These are phyloP conservation scores for Bombylius major DNA, from an alignment of 2,888 invertebrate genomes.

Conservation along the genomic window DNA sequence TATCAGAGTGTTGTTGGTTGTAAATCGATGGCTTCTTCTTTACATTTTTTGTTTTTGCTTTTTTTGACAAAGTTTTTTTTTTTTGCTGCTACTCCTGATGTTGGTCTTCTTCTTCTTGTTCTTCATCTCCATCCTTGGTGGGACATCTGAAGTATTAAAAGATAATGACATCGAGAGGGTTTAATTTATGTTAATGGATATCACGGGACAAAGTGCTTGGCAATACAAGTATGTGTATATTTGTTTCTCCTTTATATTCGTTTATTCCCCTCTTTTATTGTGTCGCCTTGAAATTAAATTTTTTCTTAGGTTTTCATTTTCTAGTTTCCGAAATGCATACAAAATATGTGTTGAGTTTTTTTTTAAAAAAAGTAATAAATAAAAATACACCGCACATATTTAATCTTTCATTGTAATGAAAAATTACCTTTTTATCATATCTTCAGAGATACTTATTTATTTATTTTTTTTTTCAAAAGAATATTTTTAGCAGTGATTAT, in stretches of 20 bases:
- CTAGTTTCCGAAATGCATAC: too few species aligned
- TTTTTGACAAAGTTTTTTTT: too few species aligned
- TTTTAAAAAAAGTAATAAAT: too few species aligned
- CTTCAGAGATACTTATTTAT: not conserved
- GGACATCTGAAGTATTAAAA: not conserved
- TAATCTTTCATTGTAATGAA: not conserved
- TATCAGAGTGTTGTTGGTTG: not conserved
- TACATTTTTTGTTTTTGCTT: too few species aligned
- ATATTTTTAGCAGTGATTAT: not conserved
- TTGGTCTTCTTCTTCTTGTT: too few species aligned
- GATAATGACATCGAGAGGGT: not conserved
- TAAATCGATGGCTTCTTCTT: not conserved
- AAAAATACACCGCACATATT: not conserved
- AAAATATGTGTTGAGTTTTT: too few species aligned
- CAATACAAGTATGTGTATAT: not conserved
- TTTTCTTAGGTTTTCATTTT: too few species aligned
- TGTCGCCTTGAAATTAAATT: not conserved
- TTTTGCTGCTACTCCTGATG: too few species aligned
- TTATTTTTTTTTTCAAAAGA: not conserved
- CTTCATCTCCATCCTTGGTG: not conserved
- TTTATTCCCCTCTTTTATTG: not conserved
- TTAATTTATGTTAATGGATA: not conserved
- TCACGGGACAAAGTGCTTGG: not conserved
- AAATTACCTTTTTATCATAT: not conserved
- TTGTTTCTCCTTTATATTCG: not conserved